These are phyloP conservation scores for Notocelia uddmanniana DNA, from an alignment of 2,888 invertebrate species.

Conservation along the genomic window DNA sequence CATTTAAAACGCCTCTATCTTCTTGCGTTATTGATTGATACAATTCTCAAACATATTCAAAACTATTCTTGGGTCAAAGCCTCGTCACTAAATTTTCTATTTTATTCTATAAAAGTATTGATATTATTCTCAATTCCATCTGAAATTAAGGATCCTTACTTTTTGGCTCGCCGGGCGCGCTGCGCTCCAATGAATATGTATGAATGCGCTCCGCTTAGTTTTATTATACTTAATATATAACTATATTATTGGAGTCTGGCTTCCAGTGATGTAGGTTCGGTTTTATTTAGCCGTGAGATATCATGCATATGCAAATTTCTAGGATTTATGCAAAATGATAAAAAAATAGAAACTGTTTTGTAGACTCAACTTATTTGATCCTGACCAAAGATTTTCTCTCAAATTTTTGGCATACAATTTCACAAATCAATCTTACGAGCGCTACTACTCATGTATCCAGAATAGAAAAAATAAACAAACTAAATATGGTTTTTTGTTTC, in stretches of 20 bases:
- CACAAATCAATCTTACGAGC: neutral
- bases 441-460: no score
- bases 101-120: neutral
- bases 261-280: slow-evolving; percentile 22
- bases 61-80: neutral
- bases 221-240: slow-evolving; percentile 45
- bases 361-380: neutral
- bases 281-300: slow-evolving; percentile 24
- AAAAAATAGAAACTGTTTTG: neutral
- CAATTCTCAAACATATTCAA: neutral
- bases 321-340: slow-evolving; percentile 1
- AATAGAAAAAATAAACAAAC: no score
- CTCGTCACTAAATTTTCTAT: neutral
- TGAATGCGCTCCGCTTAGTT: slow-evolving; percentile 44
- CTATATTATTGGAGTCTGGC: slow-evolving; percentile 41
- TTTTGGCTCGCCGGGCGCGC: slow-evolving; percentile 45
- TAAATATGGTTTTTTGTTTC: no score
- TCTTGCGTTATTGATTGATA: no score
- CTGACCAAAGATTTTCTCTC: neutral
- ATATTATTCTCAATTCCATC: slow-evolving; percentile 22
- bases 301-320: slow-evolving; percentile 29
- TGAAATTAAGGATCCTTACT: slow-evolving; percentile 41
- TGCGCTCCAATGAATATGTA: slow-evolving; percentile 46
- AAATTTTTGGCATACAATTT: neutral
- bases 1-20: no score